A percentile compares a stretch with the other conserved stretches of the same genome.
phyloP scores from a whole-genome alignment of 1,140 invertebrate species.

The Diorhabda sublineata region DNA sequence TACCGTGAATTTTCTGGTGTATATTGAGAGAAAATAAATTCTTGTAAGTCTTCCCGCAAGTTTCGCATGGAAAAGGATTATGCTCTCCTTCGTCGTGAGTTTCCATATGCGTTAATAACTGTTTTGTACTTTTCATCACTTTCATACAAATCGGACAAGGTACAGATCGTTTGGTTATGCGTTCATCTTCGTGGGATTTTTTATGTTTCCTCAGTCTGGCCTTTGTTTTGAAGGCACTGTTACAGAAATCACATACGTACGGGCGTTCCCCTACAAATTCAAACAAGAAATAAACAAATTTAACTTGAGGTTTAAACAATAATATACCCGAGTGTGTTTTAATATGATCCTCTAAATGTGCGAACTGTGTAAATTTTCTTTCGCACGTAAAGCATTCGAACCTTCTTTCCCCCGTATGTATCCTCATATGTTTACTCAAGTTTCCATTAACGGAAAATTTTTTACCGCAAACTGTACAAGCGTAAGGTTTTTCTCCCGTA shows the following conservation, averaged over 20 bases:
- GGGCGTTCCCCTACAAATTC: constrained; percentile 34
- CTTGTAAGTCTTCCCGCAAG: constrained; percentile 36
- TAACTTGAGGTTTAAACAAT: background rate
- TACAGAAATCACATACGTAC: constrained; percentile 35
- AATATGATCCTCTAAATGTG: constrained; percentile 41
- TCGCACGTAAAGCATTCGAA: constrained; percentile 39
- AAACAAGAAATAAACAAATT: background rate
- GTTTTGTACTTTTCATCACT: constrained; percentile 32
- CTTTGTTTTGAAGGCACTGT: constrained; percentile 39
- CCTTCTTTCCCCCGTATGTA: constrained; percentile 39
- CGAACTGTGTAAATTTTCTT: constrained; percentile 40
- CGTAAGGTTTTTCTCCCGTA: constrained; percentile 73
- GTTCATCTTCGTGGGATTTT: constrained; percentile 31
- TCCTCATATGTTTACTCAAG: constrained; percentile 41
- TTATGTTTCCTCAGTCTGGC: constrained; percentile 36
- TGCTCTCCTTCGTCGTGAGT: constrained; percentile 27
- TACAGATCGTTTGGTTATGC: constrained; percentile 23
- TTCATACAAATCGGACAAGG: constrained; percentile 34
- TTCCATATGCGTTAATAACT: constrained; percentile 33
- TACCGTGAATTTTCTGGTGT: constrained; percentile 57
- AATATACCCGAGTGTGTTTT: constrained; percentile 37
- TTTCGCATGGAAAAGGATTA: constrained; percentile 33
- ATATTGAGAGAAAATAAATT: constrained; percentile 30
- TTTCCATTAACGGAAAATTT: constrained; percentile 43
- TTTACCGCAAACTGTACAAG: constrained; percentile 75